A percentile compares a stretch with the other conserved stretches of the same genome.
Evolutionary conservation across 2,888 invertebrate species (phyloP).

Genomic region (Macaria liturata): DNA sequence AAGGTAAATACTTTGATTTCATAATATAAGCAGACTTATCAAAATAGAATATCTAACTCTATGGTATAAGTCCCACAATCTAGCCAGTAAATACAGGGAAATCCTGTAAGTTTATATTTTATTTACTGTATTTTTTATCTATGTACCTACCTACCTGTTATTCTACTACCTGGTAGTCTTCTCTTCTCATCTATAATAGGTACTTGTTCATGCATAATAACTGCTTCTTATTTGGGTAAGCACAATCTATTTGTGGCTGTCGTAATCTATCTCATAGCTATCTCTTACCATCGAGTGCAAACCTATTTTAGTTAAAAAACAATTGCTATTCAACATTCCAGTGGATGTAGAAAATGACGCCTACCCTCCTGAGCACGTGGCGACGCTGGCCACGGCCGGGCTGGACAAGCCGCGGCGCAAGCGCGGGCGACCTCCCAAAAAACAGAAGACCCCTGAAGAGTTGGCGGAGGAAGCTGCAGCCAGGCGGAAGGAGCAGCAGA

Average conservation of each 20-base stretch:
- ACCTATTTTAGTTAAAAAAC: too few species aligned
- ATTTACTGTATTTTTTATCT: too few species aligned
- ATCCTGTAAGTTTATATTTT: too few species aligned
- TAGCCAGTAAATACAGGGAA: not conserved
- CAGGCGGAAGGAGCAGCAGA: constrained; percentile 41
- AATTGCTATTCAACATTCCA: constrained; percentile 47
- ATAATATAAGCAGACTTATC: not conserved
- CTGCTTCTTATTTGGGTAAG: too few species aligned
- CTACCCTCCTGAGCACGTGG: constrained; percentile 86
- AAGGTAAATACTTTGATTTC: constrained; percentile 49
- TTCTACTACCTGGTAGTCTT: too few species aligned
- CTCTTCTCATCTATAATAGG: too few species aligned
- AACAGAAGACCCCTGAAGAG: constrained; percentile 64
- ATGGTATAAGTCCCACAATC: not conserved
- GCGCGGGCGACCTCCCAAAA: constrained; percentile 88
- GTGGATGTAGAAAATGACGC: constrained; percentile 85
- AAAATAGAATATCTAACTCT: not conserved
- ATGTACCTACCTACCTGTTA: too few species aligned
- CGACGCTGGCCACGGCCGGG: constrained; percentile 85
- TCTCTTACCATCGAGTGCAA: too few species aligned
- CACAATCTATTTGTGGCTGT: too few species aligned
- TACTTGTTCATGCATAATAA: too few species aligned
- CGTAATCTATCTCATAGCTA: too few species aligned
- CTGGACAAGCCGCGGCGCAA: constrained; percentile 86
- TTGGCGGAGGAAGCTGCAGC: constrained; percentile 51